Base-by-base conservation (phyloP, 1,140 invertebrate genomes). In the Zaprionus davidi region DNA sequence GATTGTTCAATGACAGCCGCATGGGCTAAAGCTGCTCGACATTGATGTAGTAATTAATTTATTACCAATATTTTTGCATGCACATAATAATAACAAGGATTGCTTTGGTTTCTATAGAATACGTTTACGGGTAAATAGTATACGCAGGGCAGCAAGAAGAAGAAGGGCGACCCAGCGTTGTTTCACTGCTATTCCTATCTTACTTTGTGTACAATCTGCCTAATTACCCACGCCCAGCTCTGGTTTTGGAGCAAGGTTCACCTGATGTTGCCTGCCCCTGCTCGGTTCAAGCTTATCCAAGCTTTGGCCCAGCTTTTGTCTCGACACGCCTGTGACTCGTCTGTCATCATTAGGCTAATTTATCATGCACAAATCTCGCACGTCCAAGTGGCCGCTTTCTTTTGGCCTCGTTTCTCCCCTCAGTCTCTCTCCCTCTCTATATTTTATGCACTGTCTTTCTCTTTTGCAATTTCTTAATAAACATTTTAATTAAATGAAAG, bases 21-120 rank as follows among this genome's bases (percentile, higher is more conserved):
- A 86, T 41, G 66, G 67, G 34, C 67, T 67, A 63, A 70, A 78
- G 74, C 78, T 81, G 71, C 76, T 75, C 78, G 81, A 62, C 75
- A 78, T 69, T 87, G 81, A 84, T 67, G 79, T 72, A 71, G 81
- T 88, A 87, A 87, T 87, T 88, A 87, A 87, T 87, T 90, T 84
- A 87, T 87, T 87, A 58, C 31, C 59, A 63, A 41, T 70, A 78
- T 88, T 80, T 84, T 55, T 79, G 81, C 75, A 81, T 51, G 46
- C 46, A 81, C 85, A 79, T 79, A 84, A 84, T 88, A 90, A 87
- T 87, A 84, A 87, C 65, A 36, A 12, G n/a, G 12, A 78, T 88
- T 68, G 53, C 26, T 65, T 26, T 62, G n/a, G 1, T 38, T 67
- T 62, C 22, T 49, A 17, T 67, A 60, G 68, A 55, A 49, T 60